Evolutionary conservation across 2,113 vertebrate species (phyloP), one percentile per base, ranked within the genome.

Genomic region (Catharus fuscescens): DNA sequence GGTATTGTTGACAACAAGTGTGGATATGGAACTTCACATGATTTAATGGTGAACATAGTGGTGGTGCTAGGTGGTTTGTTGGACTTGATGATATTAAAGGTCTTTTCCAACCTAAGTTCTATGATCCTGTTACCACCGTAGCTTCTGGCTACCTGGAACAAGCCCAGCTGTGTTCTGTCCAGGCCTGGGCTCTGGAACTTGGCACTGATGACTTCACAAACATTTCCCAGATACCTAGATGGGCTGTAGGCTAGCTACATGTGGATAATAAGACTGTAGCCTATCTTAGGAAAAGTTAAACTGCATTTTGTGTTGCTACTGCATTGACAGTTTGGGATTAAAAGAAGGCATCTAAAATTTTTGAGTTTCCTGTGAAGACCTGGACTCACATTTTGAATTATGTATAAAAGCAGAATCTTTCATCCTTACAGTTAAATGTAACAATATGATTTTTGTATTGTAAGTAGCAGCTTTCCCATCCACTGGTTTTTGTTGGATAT

Each of bases 191-290:
- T 53, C 28, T 69, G 31, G 50, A 78, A 7, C 59, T 47, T 53
- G 13, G 32, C 21, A 4, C 45, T 78, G 31, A 25, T 96, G 92
- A 93, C 81, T 48, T 96, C 88, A 90, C 88, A 96, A 71, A 71
- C 19, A 31, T 67, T 93, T 7, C 71, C 48, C 9, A 23, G 42
- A 42, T 57, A 64, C 31, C 29, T 57, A 44, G 31, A 26, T 53
- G 16, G 60, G 9, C 18, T 36, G 20, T 57, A 31, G 26, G 7
- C 6, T 52, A 47, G 29, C 24, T 74, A 2, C 14, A 6, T 14
- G 14, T 66, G 31, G 31, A 23, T 56, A 52, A 20, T 74, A 66
- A 56, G n/a, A 40, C 16, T 0, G 0, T 23, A 26, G 13, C 8
- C 18, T 84, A 3, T n/a, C 31, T 44, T 78, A 34, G 20, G 11